Conservation (phyloP, 2,113 vertebrate species). For the Rallus limicola region DNA sequence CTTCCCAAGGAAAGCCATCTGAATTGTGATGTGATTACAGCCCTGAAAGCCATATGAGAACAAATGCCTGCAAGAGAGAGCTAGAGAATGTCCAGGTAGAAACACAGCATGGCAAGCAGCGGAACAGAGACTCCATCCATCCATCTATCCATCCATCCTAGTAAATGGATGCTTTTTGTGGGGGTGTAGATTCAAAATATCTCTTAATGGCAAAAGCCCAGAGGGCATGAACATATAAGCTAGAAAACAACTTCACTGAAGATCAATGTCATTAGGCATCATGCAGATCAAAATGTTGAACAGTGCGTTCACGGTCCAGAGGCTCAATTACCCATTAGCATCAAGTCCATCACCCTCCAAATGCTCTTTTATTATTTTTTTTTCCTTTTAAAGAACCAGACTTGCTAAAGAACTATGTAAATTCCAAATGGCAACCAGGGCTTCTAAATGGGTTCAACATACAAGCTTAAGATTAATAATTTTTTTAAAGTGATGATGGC, state of each 20-base stretch:
- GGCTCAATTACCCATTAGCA: not conserved
- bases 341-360: not conserved
- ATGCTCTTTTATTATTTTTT: not conserved
- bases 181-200: not conserved
- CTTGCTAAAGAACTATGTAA: not conserved
- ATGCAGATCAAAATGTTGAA: not conserved
- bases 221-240: not conserved
- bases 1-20: not conserved
- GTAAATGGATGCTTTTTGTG: not conserved
- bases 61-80: not conserved
- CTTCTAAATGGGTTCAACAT: not conserved
- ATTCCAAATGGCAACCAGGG: not conserved
- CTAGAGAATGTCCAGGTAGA: not conserved
- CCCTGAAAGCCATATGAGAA: not conserved
- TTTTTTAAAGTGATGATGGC: not conserved
- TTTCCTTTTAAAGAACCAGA: not conserved
- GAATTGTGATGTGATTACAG: not conserved
- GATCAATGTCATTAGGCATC: not conserved
- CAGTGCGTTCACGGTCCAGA: not conserved
- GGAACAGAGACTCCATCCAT: not conserved
- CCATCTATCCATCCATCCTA: not conserved
- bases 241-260: not conserved
- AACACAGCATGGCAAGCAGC: not conserved
- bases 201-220: not conserved
- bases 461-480: not conserved